A percentile compares a stretch with the other conserved stretches of the same genome.
Evolutionary conservation across 1,140 invertebrate species (phyloP).

Genomic region (Leptinotarsa lineolata): DNA sequence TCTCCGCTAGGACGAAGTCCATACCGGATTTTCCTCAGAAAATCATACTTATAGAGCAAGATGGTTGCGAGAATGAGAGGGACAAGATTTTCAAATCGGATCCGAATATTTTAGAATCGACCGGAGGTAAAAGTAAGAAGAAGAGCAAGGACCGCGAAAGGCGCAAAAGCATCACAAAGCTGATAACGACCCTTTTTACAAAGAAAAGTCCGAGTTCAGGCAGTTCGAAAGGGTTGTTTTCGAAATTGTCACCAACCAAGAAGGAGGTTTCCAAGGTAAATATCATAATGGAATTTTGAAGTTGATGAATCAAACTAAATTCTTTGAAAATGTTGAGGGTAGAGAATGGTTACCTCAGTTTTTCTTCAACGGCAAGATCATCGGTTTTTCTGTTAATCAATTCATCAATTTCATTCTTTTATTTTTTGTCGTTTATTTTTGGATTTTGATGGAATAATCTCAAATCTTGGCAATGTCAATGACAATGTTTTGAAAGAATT

Average conservation of each 20-base stretch:
- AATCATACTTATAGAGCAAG: constrained; percentile 9
- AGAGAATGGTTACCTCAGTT: neutral
- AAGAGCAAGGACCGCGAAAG: constrained; percentile 69
- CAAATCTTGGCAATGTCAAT: no score
- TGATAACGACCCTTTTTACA: constrained; percentile 75
- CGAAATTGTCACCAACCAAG: constrained; percentile 67
- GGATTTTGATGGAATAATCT: no score
- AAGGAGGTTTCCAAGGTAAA: constrained; percentile 72
- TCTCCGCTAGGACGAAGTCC: constrained; percentile 45
- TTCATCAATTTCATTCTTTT: no score
- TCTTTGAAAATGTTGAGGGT: neutral
- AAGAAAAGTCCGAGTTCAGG: constrained; percentile 58
- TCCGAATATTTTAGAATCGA: constrained; percentile 61
- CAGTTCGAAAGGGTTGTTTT: constrained; percentile 58
- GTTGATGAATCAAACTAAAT: neutral
- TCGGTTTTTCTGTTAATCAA: neutral
- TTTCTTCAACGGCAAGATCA: neutral
- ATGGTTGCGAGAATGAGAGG: constrained; percentile 7
- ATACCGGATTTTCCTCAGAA: constrained; percentile 44
- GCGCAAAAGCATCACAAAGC: constrained; percentile 81
- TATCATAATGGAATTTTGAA: constrained; percentile 1
- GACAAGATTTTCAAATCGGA: constrained; percentile 61
- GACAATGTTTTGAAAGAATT: no score
- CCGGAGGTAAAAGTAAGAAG: constrained; percentile 55
- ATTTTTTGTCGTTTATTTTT: no score